phyloP scores from a whole-genome alignment of 2,113 vertebrate species.

The Perca fluviatilis region DNA sequence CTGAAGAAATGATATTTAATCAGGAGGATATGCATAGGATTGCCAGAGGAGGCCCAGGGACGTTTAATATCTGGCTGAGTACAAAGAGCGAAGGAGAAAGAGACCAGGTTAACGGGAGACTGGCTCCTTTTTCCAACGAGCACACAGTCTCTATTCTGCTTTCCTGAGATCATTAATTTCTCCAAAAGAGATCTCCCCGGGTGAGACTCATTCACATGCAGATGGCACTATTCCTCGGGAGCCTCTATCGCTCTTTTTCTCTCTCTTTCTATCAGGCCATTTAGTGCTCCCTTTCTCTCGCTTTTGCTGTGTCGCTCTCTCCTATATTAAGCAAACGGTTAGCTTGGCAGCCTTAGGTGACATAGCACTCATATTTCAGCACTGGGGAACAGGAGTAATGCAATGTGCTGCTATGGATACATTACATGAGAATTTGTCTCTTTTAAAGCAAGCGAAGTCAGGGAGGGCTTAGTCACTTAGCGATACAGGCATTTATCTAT shows the following conservation, averaged over 20 bases:
- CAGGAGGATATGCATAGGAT: constrained; percentile 62
- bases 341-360: constrained; percentile 84
- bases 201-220: constrained; percentile 85
- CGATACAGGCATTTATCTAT: constrained; percentile 75
- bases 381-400: constrained; percentile 74
- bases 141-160: constrained; percentile 74
- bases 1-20: constrained; percentile 80
- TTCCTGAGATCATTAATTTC: constrained; percentile 86
- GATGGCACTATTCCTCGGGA: constrained; percentile 79
- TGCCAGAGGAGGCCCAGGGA: constrained; percentile 66
- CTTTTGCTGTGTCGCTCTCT: constrained; percentile 65
- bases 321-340: constrained; percentile 79
- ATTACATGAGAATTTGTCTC: constrained; percentile 85
- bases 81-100: constrained; percentile 76
- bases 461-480: constrained; percentile 71
- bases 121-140: constrained; percentile 59
- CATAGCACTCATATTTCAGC: constrained; percentile 84
- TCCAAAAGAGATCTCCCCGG: constrained; percentile 84
- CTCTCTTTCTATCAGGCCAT: constrained; percentile 70
- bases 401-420: constrained; percentile 77
- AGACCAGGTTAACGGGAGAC: constrained; percentile 62
- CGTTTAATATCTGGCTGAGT: constrained; percentile 81
- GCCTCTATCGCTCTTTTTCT: constrained; percentile 71
- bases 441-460: constrained; percentile 77
- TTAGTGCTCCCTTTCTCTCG: constrained; percentile 67